These are phyloP conservation scores for Meganola albula DNA, from an alignment of 2,888 invertebrate genomes.

Conservation along the genomic window DNA sequence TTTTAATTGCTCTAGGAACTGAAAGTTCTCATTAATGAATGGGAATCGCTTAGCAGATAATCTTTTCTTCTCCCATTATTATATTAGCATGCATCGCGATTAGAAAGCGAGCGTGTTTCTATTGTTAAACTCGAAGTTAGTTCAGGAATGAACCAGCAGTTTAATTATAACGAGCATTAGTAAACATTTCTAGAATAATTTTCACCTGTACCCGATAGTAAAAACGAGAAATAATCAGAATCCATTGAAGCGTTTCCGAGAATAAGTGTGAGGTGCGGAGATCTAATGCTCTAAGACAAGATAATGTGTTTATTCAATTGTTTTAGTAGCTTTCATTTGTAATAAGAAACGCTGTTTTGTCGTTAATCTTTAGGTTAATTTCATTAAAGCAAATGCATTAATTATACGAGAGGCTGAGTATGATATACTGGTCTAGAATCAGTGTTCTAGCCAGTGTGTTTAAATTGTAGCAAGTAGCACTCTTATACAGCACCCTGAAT, in stretches of 20 bases:
- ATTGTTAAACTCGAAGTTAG: conserved; percentile 20
- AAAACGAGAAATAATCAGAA: conserved; percentile 56
- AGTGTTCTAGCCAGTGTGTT: no score
- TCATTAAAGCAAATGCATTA: no score
- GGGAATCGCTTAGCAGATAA: conserved; percentile 46
- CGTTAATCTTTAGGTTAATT: no score
- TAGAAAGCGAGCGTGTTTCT: conserved; percentile 56
- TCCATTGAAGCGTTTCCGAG: conserved; percentile 59
- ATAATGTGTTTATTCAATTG: conserved; percentile 52
- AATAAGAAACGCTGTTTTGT: conserved; percentile 46
- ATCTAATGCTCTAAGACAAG: conserved; percentile 37
- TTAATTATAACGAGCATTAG: conserved; percentile 12
- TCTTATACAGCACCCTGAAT: no score
- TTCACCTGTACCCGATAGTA: conserved; percentile 40
- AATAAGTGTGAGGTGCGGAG: conserved; percentile 26
- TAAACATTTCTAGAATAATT: conserved; percentile 28
- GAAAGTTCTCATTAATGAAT: conserved; percentile 66
- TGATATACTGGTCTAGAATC: no score
- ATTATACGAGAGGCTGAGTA: no score
- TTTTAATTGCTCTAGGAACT: conserved; percentile 65
- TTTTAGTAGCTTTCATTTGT: conserved; percentile 55
- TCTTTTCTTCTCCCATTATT: conserved; percentile 47
- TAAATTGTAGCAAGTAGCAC: no score
- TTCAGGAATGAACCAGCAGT: conserved; percentile 15
- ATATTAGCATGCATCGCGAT: conserved; percentile 35